Evolutionary conservation across 1,140 invertebrate species (phyloP).

Genomic region (Monochamus saltuarius): DNA sequence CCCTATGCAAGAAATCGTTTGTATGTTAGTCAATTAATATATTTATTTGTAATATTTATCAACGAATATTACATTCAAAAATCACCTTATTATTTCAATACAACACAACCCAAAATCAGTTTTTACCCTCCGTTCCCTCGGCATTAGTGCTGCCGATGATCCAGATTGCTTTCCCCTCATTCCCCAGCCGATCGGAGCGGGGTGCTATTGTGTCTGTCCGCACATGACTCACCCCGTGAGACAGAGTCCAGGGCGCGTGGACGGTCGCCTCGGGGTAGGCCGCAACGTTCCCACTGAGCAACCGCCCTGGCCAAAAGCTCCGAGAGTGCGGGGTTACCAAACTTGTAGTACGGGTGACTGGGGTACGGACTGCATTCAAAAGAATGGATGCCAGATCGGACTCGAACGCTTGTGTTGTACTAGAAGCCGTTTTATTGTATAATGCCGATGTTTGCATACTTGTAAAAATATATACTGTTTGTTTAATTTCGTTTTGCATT

Average conservation of each 20-base stretch:
- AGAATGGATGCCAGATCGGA: too few species aligned
- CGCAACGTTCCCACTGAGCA: conserved; percentile 54
- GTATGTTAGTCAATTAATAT: neutral
- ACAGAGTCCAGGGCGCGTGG: conserved; percentile 44
- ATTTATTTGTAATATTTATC: neutral
- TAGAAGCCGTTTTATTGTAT: too few species aligned
- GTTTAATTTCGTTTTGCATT: too few species aligned
- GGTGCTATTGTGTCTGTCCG: conserved; percentile 4
- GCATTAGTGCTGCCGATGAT: conserved; percentile 28
- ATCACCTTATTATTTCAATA: conserved; percentile 19
- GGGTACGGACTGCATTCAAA: too few species aligned
- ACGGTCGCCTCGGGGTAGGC: conserved; percentile 49
- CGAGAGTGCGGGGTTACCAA: conserved; percentile 27
- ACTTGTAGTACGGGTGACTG: too few species aligned
- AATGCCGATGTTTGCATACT: too few species aligned
- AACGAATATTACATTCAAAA: neutral
- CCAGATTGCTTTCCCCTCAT: conserved; percentile 23
- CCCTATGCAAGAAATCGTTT: too few species aligned
- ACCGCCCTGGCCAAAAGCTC: conserved; percentile 49
- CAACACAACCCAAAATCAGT: conserved; percentile 30
- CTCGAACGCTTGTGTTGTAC: too few species aligned
- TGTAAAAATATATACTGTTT: too few species aligned
- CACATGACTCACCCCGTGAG: conserved; percentile 46
- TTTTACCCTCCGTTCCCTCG: conserved; percentile 30
- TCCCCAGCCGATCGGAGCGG: neutral